Evolutionary conservation across 2,113 vertebrate species (phyloP).

Genomic region (Aldabrachelys gigantea): DNA sequence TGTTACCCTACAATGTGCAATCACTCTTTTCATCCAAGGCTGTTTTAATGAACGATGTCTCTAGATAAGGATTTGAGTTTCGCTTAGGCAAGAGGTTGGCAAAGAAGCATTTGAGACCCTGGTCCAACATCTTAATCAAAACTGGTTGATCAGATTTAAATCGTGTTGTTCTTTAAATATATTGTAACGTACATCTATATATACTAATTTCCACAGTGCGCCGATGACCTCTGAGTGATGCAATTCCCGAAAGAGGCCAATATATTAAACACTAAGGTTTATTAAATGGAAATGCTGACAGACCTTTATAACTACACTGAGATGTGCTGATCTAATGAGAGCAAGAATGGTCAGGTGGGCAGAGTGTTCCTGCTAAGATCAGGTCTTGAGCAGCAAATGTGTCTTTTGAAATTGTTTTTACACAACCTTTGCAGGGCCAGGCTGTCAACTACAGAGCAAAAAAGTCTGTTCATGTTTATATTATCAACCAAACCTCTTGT

Average conservation of each 20-base stretch:
- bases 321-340: slow-evolving; percentile 35
- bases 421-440: background rate
- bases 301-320: background rate
- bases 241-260: background rate
- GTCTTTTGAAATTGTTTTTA: slow-evolving; percentile 7
- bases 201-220: background rate
- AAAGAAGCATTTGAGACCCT: slow-evolving; percentile 49
- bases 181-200: background rate
- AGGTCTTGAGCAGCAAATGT: background rate
- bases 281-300: slow-evolving; percentile 38
- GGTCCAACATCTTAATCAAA: slow-evolving; percentile 45
- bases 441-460: background rate
- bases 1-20: slow-evolving; percentile 34
- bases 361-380: background rate
- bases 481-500: background rate
- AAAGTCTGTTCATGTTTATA: background rate
- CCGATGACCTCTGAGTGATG: background rate
- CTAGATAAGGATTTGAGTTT: slow-evolving; percentile 31
- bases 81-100: slow-evolving; percentile 30
- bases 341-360: slow-evolving; percentile 44
- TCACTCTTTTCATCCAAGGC: slow-evolving; percentile 47
- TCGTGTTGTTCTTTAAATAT: slow-evolving; percentile 21
- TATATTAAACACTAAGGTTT: rapidly evolving
- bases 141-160: slow-evolving; percentile 21
- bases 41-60: slow-evolving; percentile 53